phyloP scores from a whole-genome alignment of 2,113 vertebrate genomes.

The Echinops telfairi region DNA sequence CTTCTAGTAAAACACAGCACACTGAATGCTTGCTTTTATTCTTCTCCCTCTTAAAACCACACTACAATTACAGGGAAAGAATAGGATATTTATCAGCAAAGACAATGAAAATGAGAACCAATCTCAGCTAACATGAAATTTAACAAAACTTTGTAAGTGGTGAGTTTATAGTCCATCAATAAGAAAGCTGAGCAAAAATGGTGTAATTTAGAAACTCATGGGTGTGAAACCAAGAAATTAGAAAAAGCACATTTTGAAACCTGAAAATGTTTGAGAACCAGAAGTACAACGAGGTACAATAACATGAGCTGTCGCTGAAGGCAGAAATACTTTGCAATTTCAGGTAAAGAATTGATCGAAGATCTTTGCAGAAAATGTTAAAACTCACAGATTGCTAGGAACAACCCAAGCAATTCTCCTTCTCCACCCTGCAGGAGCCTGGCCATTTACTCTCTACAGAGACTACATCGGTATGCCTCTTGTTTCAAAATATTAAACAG shows the following conservation, averaged over 20 bases:
- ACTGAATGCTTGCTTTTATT: neutral
- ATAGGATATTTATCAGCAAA: neutral
- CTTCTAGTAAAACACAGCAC: neutral
- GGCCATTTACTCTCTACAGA: neutral
- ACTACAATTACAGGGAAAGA: constrained; percentile 2
- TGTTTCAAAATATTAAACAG: neutral
- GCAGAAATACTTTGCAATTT: neutral
- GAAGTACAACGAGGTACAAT: neutral
- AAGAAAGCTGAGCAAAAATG: neutral
- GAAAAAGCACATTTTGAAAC: neutral
- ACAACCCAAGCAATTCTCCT: neutral
- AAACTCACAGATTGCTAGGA: neutral
- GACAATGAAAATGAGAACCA: neutral
- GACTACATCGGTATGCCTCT: neutral
- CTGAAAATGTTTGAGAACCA: neutral
- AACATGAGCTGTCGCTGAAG: neutral
- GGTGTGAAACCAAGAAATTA: constrained; percentile 16
- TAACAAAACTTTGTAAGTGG: neutral
- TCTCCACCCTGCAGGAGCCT: neutral
- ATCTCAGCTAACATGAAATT: neutral
- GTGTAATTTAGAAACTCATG: neutral
- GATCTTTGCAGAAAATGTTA: neutral
- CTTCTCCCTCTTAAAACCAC: neutral
- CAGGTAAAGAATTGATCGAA: neutral
- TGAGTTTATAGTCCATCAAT: neutral